These are phyloP conservation scores for Helicolenus hilgendorfi DNA, from an alignment of 2,797 vertebrate species.

Conservation along the genomic window DNA sequence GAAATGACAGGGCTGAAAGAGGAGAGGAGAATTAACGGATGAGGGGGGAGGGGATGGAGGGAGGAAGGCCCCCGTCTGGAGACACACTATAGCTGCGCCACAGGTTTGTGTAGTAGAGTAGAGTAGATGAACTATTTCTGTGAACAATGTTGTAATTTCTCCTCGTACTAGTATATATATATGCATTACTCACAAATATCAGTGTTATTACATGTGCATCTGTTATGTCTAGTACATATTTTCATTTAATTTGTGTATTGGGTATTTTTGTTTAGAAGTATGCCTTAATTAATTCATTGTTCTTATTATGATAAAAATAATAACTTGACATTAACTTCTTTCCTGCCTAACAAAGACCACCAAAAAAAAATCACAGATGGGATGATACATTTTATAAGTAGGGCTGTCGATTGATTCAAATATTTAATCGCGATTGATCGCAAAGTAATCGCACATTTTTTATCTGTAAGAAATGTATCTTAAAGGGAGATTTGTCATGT, in stretches of 20 bases:
- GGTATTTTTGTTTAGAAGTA: not conserved
- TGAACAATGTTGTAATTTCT: not conserved
- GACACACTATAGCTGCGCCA: conserved; percentile 2
- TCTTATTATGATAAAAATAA: no score
- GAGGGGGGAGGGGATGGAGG: not conserved
- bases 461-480: no score
- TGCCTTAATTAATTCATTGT: not conserved
- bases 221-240: not conserved
- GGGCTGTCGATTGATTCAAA: no score
- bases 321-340: no score
- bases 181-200: not conserved
- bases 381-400: no score
- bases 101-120: not conserved
- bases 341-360: no score
- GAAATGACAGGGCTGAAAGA: conserved; percentile 9
- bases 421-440: no score
- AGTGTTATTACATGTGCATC: not conserved
- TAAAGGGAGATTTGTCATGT: no score
- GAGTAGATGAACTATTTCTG: not conserved
- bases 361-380: not conserved
- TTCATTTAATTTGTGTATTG: not conserved
- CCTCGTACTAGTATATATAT: no score
- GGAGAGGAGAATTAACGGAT: not conserved
- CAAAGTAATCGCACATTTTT: no score
- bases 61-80: not conserved